Conservation (phyloP, 2,888 invertebrate species). For the Beris morrisii region DNA sequence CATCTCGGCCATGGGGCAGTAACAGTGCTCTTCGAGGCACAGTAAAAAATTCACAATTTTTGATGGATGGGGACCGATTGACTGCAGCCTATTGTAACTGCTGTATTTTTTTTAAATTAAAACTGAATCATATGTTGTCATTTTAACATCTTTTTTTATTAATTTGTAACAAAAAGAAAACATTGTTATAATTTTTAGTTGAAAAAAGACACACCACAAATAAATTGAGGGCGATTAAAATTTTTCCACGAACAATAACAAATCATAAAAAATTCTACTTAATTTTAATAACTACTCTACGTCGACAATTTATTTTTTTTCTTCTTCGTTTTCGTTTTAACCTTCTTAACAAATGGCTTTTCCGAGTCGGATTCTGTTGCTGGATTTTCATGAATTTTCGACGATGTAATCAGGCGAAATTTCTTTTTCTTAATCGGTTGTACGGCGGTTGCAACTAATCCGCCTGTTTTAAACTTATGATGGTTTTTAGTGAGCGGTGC, state of each 20-base stretch:
- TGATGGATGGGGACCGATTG: no score
- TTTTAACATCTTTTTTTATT: no score
- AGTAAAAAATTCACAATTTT: no score
- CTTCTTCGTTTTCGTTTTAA: conserved; percentile 51
- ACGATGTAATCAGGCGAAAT: conserved; percentile 26
- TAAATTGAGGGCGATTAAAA: not conserved
- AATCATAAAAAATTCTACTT: conserved; percentile 21
- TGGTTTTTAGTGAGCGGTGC: conserved; percentile 34
- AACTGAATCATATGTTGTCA: no score
- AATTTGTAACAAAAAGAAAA: conserved; percentile 20
- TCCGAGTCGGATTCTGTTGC: conserved; percentile 56
- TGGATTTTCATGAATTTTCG: conserved; percentile 29
- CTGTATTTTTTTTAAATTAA: no score
- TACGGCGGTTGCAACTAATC: conserved; percentile 63
- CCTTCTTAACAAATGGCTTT: conserved; percentile 53
- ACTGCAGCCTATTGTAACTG: no score
- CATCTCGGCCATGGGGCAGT: no score
- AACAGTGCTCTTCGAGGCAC: no score
- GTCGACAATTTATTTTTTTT: conserved; percentile 40
- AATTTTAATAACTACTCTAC: conserved; percentile 29
- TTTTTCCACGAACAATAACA: conserved; percentile 29
- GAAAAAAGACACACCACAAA: conserved; percentile 14
- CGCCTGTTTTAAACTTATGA: conserved; percentile 62
- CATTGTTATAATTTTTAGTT: conserved; percentile 33
- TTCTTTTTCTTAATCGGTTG: conserved; percentile 54